These are phyloP conservation scores for Callitettix versicolor DNA, from an alignment of 1,140 invertebrate genomes.

Conservation along the genomic window DNA sequence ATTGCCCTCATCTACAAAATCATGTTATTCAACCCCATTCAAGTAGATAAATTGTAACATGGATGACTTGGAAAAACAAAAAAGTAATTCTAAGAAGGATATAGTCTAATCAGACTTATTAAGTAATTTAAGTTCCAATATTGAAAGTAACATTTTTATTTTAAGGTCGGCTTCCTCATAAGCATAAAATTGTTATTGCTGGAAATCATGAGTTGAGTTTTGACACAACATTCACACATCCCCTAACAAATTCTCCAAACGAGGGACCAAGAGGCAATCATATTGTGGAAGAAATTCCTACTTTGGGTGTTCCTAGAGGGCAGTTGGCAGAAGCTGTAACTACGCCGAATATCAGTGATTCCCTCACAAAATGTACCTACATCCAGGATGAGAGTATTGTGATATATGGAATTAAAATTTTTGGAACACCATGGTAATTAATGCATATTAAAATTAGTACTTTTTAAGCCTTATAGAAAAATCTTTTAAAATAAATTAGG, in stretches of 20 bases:
- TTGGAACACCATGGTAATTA: constrained; percentile 71
- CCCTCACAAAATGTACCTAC: constrained; percentile 69
- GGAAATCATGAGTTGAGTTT: constrained; percentile 85
- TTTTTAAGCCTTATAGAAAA: no score
- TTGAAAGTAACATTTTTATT: constrained; percentile 16
- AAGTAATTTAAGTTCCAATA: no score
- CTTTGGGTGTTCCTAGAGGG: constrained; percentile 53
- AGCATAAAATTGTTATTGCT: constrained; percentile 76
- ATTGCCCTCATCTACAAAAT: no score
- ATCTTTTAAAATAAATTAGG: no score
- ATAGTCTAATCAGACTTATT: no score
- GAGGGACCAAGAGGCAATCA: constrained; percentile 32
- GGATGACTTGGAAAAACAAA: no score
- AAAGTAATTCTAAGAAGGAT: no score
- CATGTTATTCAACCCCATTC: no score
- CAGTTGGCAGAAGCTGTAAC: constrained; percentile 50
- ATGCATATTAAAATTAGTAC: no score
- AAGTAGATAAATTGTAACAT: no score
- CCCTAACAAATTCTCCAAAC: constrained; percentile 34
- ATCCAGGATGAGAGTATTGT: constrained; percentile 57
- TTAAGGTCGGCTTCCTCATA: constrained; percentile 59
- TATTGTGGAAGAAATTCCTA: constrained; percentile 52
- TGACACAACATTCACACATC: constrained; percentile 56
- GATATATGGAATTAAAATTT: constrained; percentile 69
- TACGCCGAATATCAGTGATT: constrained; percentile 47